Evolutionary conservation across 2,113 vertebrate genomes (phyloP), one percentile per base, ranked within the genome.

Genomic region (Chunga burmeisteri): DNA sequence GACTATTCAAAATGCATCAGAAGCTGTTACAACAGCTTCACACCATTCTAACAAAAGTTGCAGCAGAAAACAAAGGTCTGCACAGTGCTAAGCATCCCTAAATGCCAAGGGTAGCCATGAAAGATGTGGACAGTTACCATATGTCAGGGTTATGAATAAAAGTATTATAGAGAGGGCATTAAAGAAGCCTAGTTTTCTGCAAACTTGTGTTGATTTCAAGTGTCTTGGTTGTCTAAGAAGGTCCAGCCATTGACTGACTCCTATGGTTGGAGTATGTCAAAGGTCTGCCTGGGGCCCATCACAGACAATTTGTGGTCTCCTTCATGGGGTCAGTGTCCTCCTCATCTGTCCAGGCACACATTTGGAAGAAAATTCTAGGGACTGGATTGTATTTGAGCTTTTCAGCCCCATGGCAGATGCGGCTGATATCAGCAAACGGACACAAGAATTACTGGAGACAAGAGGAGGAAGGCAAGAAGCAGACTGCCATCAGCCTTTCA

Each of bases 361-460:
- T 16, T 8, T 30, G 29, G 75, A 87, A 65, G 49, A 88, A 84
- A 85, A 7, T 52, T 73, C 27, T 49, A 36, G 25, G 15, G 17
- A 88, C 27, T 38, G 16, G 25, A 30, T 6, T 71, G 34, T 29
- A 56, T 70, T 86, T 65, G 40, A 88, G 30, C 26, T 66, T 75
- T 81, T 83, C 23, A 27, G 42, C 21, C 32, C 73, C 49, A 21
- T 13, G 23, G 30, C 22, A 94, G 68, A 70, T n/a, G 21, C 86
- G 30, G n/a, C 30, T 49, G 52, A 44, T 52, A 75, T 0, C 2
- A 2, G 52, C 3, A 13, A 90, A 75, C 0, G 3, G 72, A 47
- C 38, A 34, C 17, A 66, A 49, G 38, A 62, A 26, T 36, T 84
- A 50, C 25, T 32, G 23, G 20, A 74, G 59, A 50, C 15, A 32